Evolutionary conservation across 2,113 vertebrate genomes (phyloP), one percentile per base, ranked within the genome.

Genomic region (Heloderma charlesbogerti): DNA sequence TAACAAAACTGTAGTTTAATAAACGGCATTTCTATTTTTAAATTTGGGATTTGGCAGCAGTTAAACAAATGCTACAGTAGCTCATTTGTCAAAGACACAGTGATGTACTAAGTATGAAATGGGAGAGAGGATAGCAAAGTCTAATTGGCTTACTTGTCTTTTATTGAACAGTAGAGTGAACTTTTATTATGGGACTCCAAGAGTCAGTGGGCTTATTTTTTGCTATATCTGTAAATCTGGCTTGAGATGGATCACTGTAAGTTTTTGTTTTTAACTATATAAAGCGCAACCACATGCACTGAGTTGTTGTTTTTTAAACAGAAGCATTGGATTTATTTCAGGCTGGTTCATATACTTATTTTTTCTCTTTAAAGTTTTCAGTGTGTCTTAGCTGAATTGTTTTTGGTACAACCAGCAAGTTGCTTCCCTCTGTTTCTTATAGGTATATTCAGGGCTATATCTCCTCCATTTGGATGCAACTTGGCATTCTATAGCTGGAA

Each of bases 31-130:
- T 95, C 87, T 95, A 20, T 95, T 91, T 94, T 93, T 89, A 92
- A 80, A 93, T 74, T 88, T 88, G 89, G 94, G 93, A 91, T 92
- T 94, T 95, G 89, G 91, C 91, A 88, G 63, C 54, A 71, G 1
- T 27, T 92, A 75, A 57, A 90, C 88, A 93, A 92, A 78, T 71
- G 92, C 88, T 94, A 81, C 63, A 90, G 72, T 22, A 74, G 87
- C 83, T 94, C 91, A 67, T 92, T 91, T 86, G 60, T 93, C 92
- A 86, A 92, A 95, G 91, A 93, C 91, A 93, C 48, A 37, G 94
- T 88, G 95, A 87, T 89, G 25, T 48, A 51, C 27, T 57, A 84
- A 91, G 85, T 94, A 93, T 88, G 92, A 93, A 93, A 94, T 88
- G 40, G 90, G 91, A 88, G 60, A 74, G 67, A 71, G 29, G 37